These are phyloP conservation scores for Lasiurus borealis DNA, from an alignment of 2,113 vertebrate species.

Conservation along the genomic window DNA sequence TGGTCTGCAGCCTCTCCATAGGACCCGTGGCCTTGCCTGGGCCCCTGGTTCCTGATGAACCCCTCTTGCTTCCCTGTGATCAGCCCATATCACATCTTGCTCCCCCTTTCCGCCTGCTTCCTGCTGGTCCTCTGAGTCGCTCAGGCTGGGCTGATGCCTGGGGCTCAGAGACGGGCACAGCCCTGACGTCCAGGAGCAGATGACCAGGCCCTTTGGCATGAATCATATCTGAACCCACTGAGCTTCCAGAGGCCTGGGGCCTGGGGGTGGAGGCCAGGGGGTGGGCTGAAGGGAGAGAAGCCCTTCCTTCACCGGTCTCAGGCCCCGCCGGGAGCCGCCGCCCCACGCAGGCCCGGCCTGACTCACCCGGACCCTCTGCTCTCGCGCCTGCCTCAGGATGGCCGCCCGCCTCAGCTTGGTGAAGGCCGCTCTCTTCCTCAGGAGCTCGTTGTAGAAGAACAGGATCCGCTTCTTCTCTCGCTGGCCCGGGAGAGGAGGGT, in stretches of 20 bases:
- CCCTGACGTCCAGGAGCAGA: background rate
- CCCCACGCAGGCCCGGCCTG: rapidly evolving
- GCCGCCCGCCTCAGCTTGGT: constrained; percentile 77
- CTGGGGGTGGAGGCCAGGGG: no score
- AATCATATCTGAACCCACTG: background rate
- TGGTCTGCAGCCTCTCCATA: background rate
- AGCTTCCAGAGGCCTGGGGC: background rate
- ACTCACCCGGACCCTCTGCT: constrained; percentile 72
- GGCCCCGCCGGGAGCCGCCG: background rate
- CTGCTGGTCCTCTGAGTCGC: no score
- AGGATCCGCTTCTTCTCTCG: constrained; percentile 91
- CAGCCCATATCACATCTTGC: background rate
- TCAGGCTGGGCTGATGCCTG: background rate
- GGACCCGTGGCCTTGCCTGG: background rate
- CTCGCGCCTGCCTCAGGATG: constrained; percentile 15
- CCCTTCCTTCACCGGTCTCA: background rate
- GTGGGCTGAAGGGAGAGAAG: background rate
- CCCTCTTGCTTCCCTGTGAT: background rate
- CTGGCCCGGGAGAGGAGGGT: constrained; percentile 77
- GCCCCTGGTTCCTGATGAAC: background rate
- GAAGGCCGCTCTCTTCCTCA: constrained; percentile 85
- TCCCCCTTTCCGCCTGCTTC: background rate
- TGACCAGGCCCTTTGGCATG: background rate
- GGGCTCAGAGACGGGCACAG: background rate
- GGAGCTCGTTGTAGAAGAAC: constrained; percentile 92